Base-by-base conservation (phyloP, 2,888 invertebrate genomes). In the Trachelus troglodyta region DNA sequence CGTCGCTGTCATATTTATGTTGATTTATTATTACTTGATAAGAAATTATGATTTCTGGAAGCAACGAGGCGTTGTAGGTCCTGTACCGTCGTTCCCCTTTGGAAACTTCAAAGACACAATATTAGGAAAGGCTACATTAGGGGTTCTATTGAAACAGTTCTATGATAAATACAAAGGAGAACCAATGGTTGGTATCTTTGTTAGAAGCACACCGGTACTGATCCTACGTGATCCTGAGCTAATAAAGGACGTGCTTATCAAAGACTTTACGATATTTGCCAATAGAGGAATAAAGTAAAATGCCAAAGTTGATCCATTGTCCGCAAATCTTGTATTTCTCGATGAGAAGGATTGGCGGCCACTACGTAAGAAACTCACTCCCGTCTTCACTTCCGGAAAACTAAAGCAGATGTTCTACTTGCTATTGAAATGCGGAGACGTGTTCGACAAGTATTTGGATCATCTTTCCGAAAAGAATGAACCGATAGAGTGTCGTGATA, bases 341-440 rank as follows among this genome's bases (percentile, higher is more conserved):
- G 91, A 89, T 15, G 93, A 93, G 1, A 89, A 92, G 23, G 86
- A 91, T 81, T 93, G 94, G 94, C 93, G 93, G 79, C 87, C 89
- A 1, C 86, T 92, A 1, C 90, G 94, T 11, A 87, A 90, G 1
- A 92, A 92, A 81, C 82, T 94, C 30, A 92, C 93, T 2, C 91
- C 93, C 0, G 92, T 92, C 2, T 92, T 94, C 37, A 93, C 93
- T 1, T 87, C 90, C 15, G 92, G 91, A 69, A 93, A 93, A 79
- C 92, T 92, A 37, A 94, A 93, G 82, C 87, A 92, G 0, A 92
- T 93, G 83, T 93, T 92, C 79, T 91, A 92, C 0, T 88, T 93
- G 4, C 91, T 94, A 11, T 86, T 89, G 30, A 90, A 92, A 33
- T 92, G 93, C 11, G 90, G 92, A 12, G 82, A 90, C 11, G 89